These are phyloP conservation scores for Trichoplax adhaerens DNA, from an alignment of 37 sponge, comb jelly and placozoan genomes.

Conservation along the genomic window DNA sequence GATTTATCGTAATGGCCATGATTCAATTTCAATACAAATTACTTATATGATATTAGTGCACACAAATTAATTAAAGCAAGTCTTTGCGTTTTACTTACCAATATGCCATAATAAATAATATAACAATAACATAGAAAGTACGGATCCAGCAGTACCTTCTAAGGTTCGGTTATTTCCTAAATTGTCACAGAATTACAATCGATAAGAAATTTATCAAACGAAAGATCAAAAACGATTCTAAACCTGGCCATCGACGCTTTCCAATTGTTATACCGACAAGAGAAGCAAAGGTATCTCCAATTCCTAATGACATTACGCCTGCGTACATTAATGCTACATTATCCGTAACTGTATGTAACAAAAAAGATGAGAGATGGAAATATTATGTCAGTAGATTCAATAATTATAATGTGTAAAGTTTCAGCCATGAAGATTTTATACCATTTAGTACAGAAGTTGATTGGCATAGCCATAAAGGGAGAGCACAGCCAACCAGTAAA, in stretches of 20 bases:
- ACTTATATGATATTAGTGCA: no score
- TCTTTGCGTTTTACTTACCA: no score
- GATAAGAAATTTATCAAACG: no score
- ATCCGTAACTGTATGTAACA: neutral
- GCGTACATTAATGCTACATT: constrained; percentile 30
- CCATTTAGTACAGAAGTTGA: neutral
- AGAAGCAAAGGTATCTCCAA: constrained; percentile 69
- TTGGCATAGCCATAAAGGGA: constrained; percentile 71
- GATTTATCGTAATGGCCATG: no score
- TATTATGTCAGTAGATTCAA: neutral
- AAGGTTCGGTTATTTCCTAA: no score
- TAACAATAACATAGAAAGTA: no score
- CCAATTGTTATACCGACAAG: constrained; percentile 45
- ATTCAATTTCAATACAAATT: no score
- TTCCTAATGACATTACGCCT: constrained; percentile 62
- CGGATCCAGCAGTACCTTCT: no score
- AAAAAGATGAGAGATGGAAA: neutral
- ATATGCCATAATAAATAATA: no score
- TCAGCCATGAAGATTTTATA: neutral
- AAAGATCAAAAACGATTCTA: neutral
- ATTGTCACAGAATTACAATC: no score
- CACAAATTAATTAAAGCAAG: no score
- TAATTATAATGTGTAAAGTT: neutral
- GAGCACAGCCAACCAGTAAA: constrained; percentile 59
- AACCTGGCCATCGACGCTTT: constrained; percentile 8